phyloP scores from a whole-genome alignment of 2,888 invertebrate species.

The Calameuta pallipes region DNA sequence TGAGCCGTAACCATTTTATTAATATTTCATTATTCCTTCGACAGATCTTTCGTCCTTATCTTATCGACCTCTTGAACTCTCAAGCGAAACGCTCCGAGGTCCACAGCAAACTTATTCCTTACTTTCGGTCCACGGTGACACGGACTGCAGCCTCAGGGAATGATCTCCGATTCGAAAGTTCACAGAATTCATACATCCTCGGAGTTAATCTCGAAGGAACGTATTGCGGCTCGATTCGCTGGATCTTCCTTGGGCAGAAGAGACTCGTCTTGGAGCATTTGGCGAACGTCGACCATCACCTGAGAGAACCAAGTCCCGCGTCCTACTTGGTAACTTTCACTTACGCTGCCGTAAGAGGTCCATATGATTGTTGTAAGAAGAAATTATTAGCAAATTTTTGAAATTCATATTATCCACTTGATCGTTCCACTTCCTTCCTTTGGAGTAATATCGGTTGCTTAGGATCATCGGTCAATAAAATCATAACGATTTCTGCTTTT shows the following conservation, averaged over 20 bases:
- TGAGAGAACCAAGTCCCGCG: constrained; percentile 53
- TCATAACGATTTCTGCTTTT: not conserved
- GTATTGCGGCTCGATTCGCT: not conserved
- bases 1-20: not conserved
- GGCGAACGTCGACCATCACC: constrained; percentile 49
- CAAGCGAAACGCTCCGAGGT: not conserved
- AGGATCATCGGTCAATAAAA: not conserved
- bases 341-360: constrained; percentile 62
- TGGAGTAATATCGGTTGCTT: not conserved
- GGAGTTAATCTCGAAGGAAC: not conserved
- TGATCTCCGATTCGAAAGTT: not conserved
- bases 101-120: not conserved
- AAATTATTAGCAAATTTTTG: not conserved
- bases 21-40: not conserved
- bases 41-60: not conserved
- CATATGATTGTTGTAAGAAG: constrained; percentile 39
- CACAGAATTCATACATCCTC: not conserved
- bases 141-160: not conserved
- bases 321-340: constrained; percentile 66
- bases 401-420: not conserved
- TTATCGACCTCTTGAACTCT: not conserved
- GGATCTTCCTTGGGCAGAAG: constrained; percentile 15
- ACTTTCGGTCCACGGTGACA: not conserved
- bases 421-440: not conserved
- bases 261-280: constrained; percentile 44